Evolutionary conservation across 2,113 vertebrate species (phyloP).

Genomic region (Trogon melanurus): DNA sequence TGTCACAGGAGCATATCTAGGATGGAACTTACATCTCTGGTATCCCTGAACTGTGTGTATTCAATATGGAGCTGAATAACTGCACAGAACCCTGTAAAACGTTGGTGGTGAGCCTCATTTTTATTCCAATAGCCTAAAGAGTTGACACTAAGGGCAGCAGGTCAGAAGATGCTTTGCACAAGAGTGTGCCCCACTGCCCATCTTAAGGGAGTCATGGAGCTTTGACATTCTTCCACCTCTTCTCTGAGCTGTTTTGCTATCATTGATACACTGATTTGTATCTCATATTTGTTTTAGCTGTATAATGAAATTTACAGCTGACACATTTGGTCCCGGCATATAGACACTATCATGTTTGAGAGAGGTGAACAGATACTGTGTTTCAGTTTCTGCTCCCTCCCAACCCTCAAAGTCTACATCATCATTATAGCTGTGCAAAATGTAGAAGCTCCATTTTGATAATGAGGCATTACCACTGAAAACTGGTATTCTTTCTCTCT

Average conservation of each 20-base stretch:
- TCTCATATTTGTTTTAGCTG: neutral
- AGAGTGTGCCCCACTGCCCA: neutral
- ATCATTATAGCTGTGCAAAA: neutral
- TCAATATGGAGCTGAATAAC: neutral
- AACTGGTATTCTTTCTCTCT: neutral
- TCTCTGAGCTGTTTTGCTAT: neutral
- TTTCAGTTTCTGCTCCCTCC: neutral
- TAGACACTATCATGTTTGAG: accelerated
- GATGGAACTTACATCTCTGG: neutral
- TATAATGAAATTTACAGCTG: neutral
- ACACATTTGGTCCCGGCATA: neutral
- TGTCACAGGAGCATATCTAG: neutral
- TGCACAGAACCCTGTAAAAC: neutral
- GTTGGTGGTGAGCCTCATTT: neutral
- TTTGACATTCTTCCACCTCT: neutral
- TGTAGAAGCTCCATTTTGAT: neutral
- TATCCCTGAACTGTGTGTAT: neutral
- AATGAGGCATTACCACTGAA: neutral
- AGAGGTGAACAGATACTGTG: neutral
- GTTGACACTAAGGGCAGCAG: accelerated
- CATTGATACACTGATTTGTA: neutral
- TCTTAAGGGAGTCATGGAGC: neutral
- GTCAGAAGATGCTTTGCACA: neutral
- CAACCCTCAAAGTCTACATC: neutral
- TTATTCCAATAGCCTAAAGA: neutral